Base-by-base conservation (phyloP, 2,797 vertebrate genomes). In the Menidia menidia region DNA sequence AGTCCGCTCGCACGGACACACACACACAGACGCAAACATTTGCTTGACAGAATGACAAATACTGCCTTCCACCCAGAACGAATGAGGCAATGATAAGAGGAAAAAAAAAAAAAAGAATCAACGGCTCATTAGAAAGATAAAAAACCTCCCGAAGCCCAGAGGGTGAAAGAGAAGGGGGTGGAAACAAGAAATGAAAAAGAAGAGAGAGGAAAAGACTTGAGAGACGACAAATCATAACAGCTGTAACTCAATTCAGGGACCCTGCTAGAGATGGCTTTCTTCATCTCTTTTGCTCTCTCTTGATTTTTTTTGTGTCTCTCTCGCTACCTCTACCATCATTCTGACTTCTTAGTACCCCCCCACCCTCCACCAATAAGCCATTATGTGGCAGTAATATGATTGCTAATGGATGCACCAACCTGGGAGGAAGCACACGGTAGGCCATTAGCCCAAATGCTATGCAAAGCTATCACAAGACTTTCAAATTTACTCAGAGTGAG, bases 311-410 rank as follows among this genome's bases (percentile, higher is more conserved):
- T 25, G 71, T 65, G 62, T 62, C 65, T 58, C 77, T 15, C 51
- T 63, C 54, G 44, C 25, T 84, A 13, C 71, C 60, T 67, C 70
- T 78, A 57, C 62, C 66, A 60, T 74, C 31, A n/a, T 87, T 78
- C 68, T 60, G 68, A 75, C 64, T 86, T 84, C 84, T 81, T 80
- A 66, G 84, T 86, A 85, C 85, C 91, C 89, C 86, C 85, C 83
- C 67, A 80, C 88, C 80, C 80, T 86, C 84, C 87, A 91, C 91
- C 91, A 92, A 93, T 91, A 91, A 93, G 89, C 90, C 85, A 90
- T 92, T 93, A 92, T 91, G 87, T 88, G 87, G 90, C 89, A 90
- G 91, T 92, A 90, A 93, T 89, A 91, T 73, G 87, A 81, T 73
- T 83, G 87, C 92, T 92, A 92, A 93, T 93, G 92, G 91, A 92